Conservation (phyloP, 2,113 vertebrate species). For the Hymenochirus boettgeri region DNA sequence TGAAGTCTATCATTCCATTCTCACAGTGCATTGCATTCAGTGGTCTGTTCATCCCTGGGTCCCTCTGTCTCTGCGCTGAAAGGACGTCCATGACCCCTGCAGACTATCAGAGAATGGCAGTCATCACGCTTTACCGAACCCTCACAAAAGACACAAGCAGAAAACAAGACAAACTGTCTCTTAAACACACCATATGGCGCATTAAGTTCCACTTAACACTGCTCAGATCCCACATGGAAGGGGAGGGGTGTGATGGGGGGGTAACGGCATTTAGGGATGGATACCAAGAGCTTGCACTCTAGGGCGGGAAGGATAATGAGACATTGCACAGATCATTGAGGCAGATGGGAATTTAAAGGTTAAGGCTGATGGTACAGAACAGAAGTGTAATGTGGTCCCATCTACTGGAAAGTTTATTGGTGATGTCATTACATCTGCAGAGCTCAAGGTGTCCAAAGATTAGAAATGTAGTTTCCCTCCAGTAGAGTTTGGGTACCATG, state of each 20-base stretch:
- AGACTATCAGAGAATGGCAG: conserved; percentile 15
- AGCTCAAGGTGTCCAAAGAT: no score
- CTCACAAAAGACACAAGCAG: conserved; percentile 25
- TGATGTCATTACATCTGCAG: no score
- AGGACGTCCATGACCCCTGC: conserved; percentile 19
- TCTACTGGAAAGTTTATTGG: no score
- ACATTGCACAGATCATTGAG: no score
- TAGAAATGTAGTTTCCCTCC: no score
- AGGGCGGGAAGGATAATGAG: no score
- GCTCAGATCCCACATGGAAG: conserved; percentile 11
- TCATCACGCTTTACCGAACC: conserved; percentile 30
- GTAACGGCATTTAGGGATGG: background rate
- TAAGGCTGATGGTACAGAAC: no score
- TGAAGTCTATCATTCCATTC: conserved; percentile 3
- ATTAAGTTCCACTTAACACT: conserved; percentile 43
- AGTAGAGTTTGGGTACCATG: no score
- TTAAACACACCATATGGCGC: conserved; percentile 40
- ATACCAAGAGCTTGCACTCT: conserved; percentile 28
- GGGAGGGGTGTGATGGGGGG: background rate
- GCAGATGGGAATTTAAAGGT: no score
- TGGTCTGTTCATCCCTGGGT: background rate
- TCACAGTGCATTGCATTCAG: background rate
- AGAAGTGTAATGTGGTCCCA: no score
- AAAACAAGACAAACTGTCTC: conserved; percentile 34
- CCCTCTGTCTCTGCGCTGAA: conserved; percentile 14